Percentiles rank a stretch among this genome's conserved stretches.
These are phyloP conservation scores for Chlamydotis undulata DNA, from an alignment of 2,113 vertebrate species.

Conservation along the genomic window DNA sequence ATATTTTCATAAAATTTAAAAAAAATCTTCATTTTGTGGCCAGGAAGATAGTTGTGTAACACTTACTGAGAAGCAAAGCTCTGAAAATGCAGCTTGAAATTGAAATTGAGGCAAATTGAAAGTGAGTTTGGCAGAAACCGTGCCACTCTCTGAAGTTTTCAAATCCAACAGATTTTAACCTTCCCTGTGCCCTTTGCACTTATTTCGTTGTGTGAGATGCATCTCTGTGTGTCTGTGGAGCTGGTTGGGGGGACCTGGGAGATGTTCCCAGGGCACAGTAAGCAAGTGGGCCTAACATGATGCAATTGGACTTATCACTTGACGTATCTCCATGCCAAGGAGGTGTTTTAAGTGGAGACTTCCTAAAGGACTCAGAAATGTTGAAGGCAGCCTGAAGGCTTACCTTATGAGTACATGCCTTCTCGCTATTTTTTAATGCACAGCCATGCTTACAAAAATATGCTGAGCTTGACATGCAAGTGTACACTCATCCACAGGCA, in stretches of 20 bases:
- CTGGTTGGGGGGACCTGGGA: accelerated
- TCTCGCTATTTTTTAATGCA: neutral
- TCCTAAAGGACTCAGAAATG: neutral
- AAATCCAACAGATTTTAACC: neutral
- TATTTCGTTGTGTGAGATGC: neutral
- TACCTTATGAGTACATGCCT: neutral
- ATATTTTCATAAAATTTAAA: neutral
- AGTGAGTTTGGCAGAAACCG: neutral
- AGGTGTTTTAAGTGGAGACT: neutral
- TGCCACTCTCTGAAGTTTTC: neutral
- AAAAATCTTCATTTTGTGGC: neutral
- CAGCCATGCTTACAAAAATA: neutral
- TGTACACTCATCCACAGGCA: neutral
- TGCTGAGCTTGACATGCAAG: neutral
- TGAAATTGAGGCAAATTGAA: neutral
- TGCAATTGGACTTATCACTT: neutral
- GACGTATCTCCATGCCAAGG: neutral
- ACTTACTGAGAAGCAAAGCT: neutral
- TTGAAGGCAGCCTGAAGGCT: neutral
- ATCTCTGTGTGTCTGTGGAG: neutral
- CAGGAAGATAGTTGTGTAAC: neutral
- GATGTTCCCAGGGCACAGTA: neutral
- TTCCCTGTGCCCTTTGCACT: neutral
- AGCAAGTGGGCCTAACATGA: neutral
- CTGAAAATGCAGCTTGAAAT: neutral